These are phyloP conservation scores for Hymenopus coronatus DNA, from an alignment of 2,888 invertebrate genomes.

Conservation along the genomic window DNA sequence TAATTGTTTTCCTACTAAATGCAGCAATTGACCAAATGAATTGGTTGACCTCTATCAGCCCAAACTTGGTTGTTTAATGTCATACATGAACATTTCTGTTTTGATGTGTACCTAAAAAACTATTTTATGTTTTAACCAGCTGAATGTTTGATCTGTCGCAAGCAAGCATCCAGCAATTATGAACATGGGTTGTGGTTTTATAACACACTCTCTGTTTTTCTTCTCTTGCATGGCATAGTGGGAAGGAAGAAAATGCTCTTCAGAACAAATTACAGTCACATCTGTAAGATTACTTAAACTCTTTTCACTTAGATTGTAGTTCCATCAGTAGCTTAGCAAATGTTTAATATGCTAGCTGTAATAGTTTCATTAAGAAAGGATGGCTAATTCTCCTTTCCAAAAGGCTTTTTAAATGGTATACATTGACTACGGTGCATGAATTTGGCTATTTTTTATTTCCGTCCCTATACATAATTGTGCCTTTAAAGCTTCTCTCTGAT, in stretches of 20 bases:
- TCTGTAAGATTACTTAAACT: conserved; percentile 54
- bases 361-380: neutral
- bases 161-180: conserved; percentile 20
- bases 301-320: conserved; percentile 31
- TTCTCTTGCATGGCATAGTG: conserved; percentile 63
- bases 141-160: conserved; percentile 18
- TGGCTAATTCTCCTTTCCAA: neutral
- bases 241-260: conserved; percentile 66
- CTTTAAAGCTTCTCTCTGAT: neutral
- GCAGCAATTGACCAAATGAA: neutral
- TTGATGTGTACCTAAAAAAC: neutral
- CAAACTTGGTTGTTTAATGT: neutral
- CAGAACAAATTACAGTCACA: conserved; percentile 64
- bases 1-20: neutral
- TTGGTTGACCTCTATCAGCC: neutral
- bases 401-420: neutral
- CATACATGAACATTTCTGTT: neutral
- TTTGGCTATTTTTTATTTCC: neutral
- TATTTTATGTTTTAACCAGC: conserved; percentile 17
- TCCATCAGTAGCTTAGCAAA: neutral
- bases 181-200: conserved; percentile 12
- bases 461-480: neutral
- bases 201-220: conserved; percentile 43
- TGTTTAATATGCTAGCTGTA: neutral
- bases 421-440: neutral